Conservation (phyloP, 2,797 vertebrate genomes). For the Xiphophorus birchmanni region DNA sequence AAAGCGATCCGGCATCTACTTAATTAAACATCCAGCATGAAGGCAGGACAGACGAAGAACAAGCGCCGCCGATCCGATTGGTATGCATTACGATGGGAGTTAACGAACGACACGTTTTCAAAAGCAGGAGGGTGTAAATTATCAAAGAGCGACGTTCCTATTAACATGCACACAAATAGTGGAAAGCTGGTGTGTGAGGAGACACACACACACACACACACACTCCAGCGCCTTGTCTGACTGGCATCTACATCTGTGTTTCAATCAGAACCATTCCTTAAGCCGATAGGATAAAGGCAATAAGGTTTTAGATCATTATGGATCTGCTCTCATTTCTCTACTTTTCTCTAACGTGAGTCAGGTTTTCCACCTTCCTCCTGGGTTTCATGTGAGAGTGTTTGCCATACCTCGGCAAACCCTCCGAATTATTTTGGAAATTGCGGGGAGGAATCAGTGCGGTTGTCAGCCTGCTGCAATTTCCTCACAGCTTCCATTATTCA, state of each 20-base stretch:
- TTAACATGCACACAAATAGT: slow-evolving; percentile 56
- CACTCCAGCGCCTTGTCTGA: background rate
- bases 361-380: slow-evolving; percentile 13
- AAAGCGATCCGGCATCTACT: slow-evolving; percentile 67
- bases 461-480: slow-evolving; percentile 66
- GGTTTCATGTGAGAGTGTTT: slow-evolving; percentile 68
- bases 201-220: background rate
- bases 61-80: slow-evolving; percentile 42
- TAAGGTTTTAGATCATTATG: slow-evolving; percentile 31
- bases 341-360: slow-evolving; percentile 48
- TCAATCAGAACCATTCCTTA: slow-evolving; percentile 30
- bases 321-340: slow-evolving; percentile 37
- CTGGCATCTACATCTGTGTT: slow-evolving; percentile 26
- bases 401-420: background rate
- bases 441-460: slow-evolving; percentile 52
- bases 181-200: slow-evolving; percentile 3
- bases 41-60: slow-evolving; percentile 14
- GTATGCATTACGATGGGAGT: slow-evolving; percentile 51
- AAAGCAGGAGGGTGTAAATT: slow-evolving; percentile 37
- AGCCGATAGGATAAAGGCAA: slow-evolving; percentile 14
- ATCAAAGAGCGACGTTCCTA: slow-evolving; percentile 53
- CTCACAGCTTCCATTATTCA: slow-evolving; percentile 68
- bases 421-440: slow-evolving; percentile 62
- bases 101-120: slow-evolving; percentile 49
- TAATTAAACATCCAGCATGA: slow-evolving; percentile 70